Evolutionary conservation across 1,140 invertebrate species (phyloP), one percentile per base, ranked within the genome.

Genomic region (Drosophila orosa): DNA sequence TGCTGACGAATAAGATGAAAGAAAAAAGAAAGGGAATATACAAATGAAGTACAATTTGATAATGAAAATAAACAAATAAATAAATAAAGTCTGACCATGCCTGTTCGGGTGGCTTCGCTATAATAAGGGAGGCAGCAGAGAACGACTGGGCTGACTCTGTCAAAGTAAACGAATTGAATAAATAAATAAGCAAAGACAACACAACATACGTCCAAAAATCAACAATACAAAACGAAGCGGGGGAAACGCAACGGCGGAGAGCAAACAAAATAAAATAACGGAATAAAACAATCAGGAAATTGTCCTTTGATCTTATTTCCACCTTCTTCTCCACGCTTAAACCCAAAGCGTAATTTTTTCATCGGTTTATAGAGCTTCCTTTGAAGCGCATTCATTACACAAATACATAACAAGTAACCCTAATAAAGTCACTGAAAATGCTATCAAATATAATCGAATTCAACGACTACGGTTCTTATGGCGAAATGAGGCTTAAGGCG

Each of bases 261-360:
- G 63, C 84, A 89, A 84, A 87, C 84, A 89, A 89, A 84, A 90
- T 90, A 90, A 90, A 89, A 89, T 84, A 89, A 89, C 80, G 65
- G 45, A 84, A 84, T 89, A 90, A 89, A 89, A 89, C 84, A 89
- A 89, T 89, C 84, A 89, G 74, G 69, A 89, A 89, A 89, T 89
- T 84, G 84, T 89, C 85, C 84, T 89, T 89, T 89, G 84, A 89
- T 89, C 84, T 89, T 84, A 77, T 87, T 89, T 35, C 50, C 50
- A 54, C 47, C 39, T 58, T 39, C 45, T 42, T 45, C 50, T 35
- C 42, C 44, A 50, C 35, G 8, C 57, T 55, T 48, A 74, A 74
- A 76, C 37, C 39, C 42, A 56, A 48, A 66, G 75, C 61, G 60
- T 78, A 65, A 58, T 79, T 74, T 78, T 52, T 56, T 24, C 37